Evolutionary conservation across 1,140 invertebrate species (phyloP), one percentile per base, ranked within the genome.

Genomic region (Danaus melanippus): DNA sequence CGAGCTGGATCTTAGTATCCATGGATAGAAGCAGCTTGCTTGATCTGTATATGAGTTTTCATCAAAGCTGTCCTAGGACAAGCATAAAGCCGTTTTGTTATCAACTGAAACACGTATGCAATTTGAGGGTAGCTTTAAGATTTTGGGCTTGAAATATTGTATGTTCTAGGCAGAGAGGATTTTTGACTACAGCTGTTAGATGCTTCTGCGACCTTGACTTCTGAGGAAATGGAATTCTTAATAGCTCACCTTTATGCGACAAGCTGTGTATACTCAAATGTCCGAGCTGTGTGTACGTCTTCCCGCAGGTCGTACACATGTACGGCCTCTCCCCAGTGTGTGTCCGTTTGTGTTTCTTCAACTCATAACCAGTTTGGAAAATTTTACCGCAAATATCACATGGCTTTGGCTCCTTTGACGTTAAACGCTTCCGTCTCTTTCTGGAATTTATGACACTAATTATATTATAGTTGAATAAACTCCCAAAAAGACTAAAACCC

Each of bases 241-340:
- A 12, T 42, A 39, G 39, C 42, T 32, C 42, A 61, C 62, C 76
- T 53, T 69, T 67, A 51, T 83, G 79, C 0, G 71, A 71, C 7
- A 81, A 41, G 5, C 66, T 60, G 39, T 84, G 79, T 45, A 76
- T 76, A 15, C 74, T 82, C 1, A 84, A 49, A 40, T 82, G 78
- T 0, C 79, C 79, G 0, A 71, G 60, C 32, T 84, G 80, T 55
- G 91, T 92, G 74, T 93, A 94, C 1, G 92, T 90, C 73, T 93
- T 93, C 1, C 90, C 88, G 70, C 93, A 94, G 0, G 89, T 89
- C 0, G 89, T 88, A 55, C 93, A 94, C 47, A 91, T 89, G 57
- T 92, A 94, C 0, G 93, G 92, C 4, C 92, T 79, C 64, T 93
- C 93, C 0, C 95, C 95, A 2, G 92, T 95, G 74, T 97, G 94